Conservation (phyloP, 2,113 vertebrate species). For the Lontra canadensis region DNA sequence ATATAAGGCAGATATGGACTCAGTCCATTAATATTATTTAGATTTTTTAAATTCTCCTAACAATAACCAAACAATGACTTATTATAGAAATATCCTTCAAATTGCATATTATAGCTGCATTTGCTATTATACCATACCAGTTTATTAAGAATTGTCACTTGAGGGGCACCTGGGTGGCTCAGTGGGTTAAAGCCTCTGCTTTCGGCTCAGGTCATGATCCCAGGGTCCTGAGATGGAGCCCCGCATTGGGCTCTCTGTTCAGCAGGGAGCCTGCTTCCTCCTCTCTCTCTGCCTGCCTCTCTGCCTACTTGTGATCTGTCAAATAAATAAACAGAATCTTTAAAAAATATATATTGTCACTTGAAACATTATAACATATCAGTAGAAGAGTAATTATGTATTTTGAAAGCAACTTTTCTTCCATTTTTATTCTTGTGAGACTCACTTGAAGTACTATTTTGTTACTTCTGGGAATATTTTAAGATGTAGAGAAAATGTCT, state of each 20-base stretch:
- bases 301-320: no score
- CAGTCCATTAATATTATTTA: neutral
- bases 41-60: neutral
- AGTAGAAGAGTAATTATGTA: neutral
- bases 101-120: neutral
- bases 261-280: no score
- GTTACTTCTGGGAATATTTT: neutral
- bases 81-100: neutral
- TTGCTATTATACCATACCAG: neutral
- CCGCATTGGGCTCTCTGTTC: no score
- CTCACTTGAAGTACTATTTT: neutral
- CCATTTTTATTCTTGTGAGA: neutral
- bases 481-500: neutral
- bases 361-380: neutral
- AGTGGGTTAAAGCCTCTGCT: no score
- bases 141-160: neutral
- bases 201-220: no score
- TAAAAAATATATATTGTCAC: neutral
- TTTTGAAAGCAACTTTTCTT: neutral
- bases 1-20: neutral
- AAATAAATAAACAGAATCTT: no score
- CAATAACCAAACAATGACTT: neutral
- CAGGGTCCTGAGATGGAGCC: no score
- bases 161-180: neutral
- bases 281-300: no score